Conservation (phyloP, 2,113 vertebrate genomes). For the Alligator mississippiensis region DNA sequence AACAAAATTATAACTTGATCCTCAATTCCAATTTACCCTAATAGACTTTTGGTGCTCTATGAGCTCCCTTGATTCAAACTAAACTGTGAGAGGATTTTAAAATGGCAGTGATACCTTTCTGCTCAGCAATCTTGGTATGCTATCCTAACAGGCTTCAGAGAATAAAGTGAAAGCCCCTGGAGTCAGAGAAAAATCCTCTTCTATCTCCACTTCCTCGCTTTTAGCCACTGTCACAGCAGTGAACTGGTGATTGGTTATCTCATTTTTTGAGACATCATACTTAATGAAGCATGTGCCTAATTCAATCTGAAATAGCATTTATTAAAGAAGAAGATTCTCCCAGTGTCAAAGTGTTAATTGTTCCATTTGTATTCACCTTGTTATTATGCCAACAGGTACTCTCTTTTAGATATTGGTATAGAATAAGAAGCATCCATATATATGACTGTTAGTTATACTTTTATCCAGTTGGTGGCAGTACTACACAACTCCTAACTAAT, state of each 20-base stretch:
- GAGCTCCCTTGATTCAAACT: background rate
- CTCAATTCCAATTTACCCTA: fast-evolving
- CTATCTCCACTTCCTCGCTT: background rate
- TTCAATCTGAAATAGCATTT: fast-evolving
- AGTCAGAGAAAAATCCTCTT: background rate
- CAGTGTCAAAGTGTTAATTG: background rate
- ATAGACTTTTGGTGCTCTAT: background rate
- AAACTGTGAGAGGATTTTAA: background rate
- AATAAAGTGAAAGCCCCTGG: background rate
- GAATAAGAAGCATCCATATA: background rate
- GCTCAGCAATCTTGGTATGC: background rate
- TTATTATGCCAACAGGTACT: background rate
- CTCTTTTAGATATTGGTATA: background rate
- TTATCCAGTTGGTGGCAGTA: slow-evolving; percentile 68
- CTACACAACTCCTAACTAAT: background rate
- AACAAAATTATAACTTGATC: background rate
- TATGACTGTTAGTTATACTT: background rate
- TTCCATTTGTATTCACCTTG: background rate
- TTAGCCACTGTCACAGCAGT: fast-evolving
- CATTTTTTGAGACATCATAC: fast-evolving
- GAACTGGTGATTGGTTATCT: background rate
- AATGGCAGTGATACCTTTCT: background rate
- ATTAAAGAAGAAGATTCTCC: background rate
- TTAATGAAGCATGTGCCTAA: background rate
- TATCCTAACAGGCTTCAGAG: background rate